These are phyloP conservation scores for Drosophila carrolli DNA, from an alignment of 1,140 invertebrate genomes.

Conservation along the genomic window DNA sequence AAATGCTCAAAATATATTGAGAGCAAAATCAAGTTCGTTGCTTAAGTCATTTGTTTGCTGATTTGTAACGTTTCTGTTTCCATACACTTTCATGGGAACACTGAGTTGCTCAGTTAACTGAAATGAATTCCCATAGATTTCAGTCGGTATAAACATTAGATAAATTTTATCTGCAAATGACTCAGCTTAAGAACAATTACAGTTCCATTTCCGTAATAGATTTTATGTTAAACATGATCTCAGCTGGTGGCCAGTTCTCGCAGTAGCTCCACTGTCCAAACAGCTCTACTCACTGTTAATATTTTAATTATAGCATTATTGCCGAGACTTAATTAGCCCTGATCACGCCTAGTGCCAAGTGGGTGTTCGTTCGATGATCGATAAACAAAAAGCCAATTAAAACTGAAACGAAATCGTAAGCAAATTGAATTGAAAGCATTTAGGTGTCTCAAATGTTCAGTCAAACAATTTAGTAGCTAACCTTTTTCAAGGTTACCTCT, in stretches of 20 bases:
- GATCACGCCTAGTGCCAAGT: conserved; percentile 41
- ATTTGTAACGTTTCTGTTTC: conserved; percentile 8
- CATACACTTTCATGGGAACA: conserved; percentile 19
- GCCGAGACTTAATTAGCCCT: conserved; percentile 54
- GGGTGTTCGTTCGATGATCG: conserved; percentile 48
- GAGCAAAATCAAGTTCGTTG: conserved; percentile 46
- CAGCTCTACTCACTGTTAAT: conserved; percentile 56
- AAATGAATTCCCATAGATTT: conserved; percentile 6
- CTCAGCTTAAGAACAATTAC: conserved; percentile 11
- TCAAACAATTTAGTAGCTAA: conserved; percentile 39
- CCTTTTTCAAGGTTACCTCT: conserved; percentile 62
- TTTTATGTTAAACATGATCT: conserved; percentile 20
- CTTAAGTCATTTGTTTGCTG: conserved; percentile 43
- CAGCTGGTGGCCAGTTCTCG: conserved; percentile 46
- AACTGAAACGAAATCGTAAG: conserved; percentile 23
- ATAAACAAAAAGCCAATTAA: conserved; percentile 49
- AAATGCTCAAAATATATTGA: conserved; percentile 20
- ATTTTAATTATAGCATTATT: conserved; percentile 71
- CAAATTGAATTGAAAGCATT: conserved; percentile 44
- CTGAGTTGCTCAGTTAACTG: not conserved
- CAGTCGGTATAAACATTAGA: not conserved
- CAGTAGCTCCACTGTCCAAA: conserved; percentile 30
- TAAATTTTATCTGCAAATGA: not conserved
- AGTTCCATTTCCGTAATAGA: conserved; percentile 46
- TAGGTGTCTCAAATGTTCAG: conserved; percentile 22